Evolutionary conservation across 2,797 vertebrate genomes (phyloP), one percentile per base, ranked within the genome.

Genomic region (Tamandua tetradactyla): DNA sequence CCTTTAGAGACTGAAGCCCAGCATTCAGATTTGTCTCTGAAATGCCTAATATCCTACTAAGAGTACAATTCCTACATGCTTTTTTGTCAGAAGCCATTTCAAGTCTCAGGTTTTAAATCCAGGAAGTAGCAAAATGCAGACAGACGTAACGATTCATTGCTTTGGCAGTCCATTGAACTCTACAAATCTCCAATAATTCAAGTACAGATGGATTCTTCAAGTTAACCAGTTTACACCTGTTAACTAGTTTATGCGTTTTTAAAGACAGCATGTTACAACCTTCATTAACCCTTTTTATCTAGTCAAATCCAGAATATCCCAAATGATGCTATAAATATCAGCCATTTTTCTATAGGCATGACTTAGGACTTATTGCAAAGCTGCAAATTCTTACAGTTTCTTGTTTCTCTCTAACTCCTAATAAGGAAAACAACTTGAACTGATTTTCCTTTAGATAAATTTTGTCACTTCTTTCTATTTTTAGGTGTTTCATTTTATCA

Each of bases 41-140:
- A 64, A 32, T 18, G 37, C 25, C 13, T 7, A 2, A n/a, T 57
- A 5, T 8, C 13, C 9, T 11, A 17, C 5, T 47, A 10, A 20
- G n/a, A 13, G 0, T 4, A 0, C 30, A 12, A 6, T 76, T 75
- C 62, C 27, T 8, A 3, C 4, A 2, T 1, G n/a, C 0, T 44
- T 18, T 37, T 37, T 72, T 23, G n/a, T 25, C 80, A 9, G 5
- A 37, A 81, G 55, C 32, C 0, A 1, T 32, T 27, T 52, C 5
- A 66, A 52, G 22, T 59, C 37, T 23, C 22, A 40, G n/a, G 14
- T 35, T 35, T 35, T 55, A 20, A 40, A 35, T 76, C 1, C 3
- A 32, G 9, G 35, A n/a, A 3, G 44, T 3, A 30, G 5, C 30
- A 59, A 66, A 22, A 52, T 72, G 35, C 0, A 49, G 71, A 25